Base-by-base conservation (phyloP, 2,113 vertebrate species). In the Helogale parvula region DNA sequence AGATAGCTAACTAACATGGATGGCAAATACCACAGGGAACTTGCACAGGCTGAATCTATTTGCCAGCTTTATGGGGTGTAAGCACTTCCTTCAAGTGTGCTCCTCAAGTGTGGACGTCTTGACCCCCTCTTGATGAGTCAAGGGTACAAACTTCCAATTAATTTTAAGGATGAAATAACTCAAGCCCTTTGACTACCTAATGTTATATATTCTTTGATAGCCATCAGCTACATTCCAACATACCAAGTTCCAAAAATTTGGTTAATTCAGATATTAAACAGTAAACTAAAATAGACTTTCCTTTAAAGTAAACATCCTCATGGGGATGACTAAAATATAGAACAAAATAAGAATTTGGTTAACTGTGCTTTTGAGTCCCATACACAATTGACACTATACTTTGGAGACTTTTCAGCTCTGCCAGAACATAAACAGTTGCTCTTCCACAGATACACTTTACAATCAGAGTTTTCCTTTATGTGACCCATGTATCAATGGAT, bases 381-480 rank as follows among this genome's bases (percentile, higher is more conserved):
- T 7, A 50, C 14, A 66, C 23, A 80, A 87, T 65, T 69, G 33
- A 90, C 29, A 33, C 16, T 84, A 33, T 41, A 69, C 9, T 45
- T 80, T 7, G 3, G 25, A 23, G 17, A 72, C 27, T 57, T 88
- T 92, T 83, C 33, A 38, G 54, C 25, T 92, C 38, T 92, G 21
- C 27, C 13, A 82, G 66, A 90, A 72, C n/a, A 63, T 71, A 68
- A 79, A 69, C 41, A 93, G 38, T 87, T 19, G 2, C 38, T 66
- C 81, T 80, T 83, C 3, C 23, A 29, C 35, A 27, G 38, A 83
- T 60, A 47, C 86, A 45, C 60, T 88, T 91, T 71, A 79, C 1
- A 90, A 29, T 74, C 88, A 95, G 47, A 90, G 12, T 77, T 95
- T 95, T 88, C 21, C 79, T 96, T 92, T 89, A 82, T 63, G 35